phyloP scores from a whole-genome alignment of 2,888 invertebrate genomes.

The Phaonia tiefii region DNA sequence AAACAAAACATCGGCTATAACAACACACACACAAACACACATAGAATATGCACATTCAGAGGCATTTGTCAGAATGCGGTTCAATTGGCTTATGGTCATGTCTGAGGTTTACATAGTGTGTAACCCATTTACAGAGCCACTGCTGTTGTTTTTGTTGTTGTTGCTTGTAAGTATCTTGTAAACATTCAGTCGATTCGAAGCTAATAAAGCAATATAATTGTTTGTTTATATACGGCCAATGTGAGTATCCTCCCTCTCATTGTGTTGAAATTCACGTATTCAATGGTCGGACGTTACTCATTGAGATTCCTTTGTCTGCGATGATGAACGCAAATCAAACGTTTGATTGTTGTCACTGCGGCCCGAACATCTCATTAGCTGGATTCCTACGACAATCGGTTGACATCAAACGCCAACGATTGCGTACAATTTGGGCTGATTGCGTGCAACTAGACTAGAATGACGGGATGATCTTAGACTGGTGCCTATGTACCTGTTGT shows the following conservation, averaged over 20 bases:
- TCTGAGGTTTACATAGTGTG: conserved; percentile 64
- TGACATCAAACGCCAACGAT: conserved; percentile 46
- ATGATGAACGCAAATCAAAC: conserved; percentile 31
- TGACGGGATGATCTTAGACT: not conserved
- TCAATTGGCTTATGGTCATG: conserved; percentile 66
- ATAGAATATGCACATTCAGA: conserved; percentile 22
- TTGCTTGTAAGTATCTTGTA: conserved; percentile 50
- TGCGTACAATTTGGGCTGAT: conserved; percentile 23
- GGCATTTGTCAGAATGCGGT: conserved; percentile 56
- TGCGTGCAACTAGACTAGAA: conserved; percentile 1
- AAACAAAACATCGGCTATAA: conserved; percentile 55
- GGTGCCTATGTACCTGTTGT: conserved; percentile 40
- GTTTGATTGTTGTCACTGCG: conserved; percentile 39
- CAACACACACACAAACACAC: not conserved
- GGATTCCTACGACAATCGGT: conserved; percentile 36
- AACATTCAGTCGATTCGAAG: conserved; percentile 47
- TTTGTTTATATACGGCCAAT: conserved; percentile 59
- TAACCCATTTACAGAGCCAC: conserved; percentile 55
- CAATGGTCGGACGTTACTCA: not conserved
- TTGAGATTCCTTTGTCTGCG: conserved; percentile 40
- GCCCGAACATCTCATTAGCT: conserved; percentile 52
- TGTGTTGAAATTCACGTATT: too few relatives aligned
- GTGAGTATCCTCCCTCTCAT: too few relatives aligned
- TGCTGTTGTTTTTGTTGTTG: conserved; percentile 12
- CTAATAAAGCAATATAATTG: conserved; percentile 66